Conservation (phyloP, 2,888 invertebrate genomes). For the Lasioglossum villosulum region DNA sequence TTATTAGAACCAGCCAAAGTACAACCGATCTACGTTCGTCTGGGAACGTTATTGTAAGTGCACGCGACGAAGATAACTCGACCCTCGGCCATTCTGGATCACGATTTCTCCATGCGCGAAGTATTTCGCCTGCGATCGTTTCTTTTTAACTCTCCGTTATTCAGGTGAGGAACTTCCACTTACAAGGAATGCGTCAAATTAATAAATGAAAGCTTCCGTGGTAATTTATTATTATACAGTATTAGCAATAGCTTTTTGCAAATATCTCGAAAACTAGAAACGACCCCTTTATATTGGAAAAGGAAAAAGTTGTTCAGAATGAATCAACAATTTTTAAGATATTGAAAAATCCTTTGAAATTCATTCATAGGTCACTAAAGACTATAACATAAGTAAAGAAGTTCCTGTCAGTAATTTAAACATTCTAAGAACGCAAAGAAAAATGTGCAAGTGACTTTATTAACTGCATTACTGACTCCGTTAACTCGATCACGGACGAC, state of each 20-base stretch:
- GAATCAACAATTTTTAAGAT: no score
- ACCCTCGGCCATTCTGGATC: not conserved
- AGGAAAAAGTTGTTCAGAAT: no score
- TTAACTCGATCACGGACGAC: not conserved
- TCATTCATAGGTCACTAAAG: no score
- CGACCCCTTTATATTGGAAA: no score
- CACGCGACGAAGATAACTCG: slow-evolving; percentile 24
- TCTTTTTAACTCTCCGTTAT: not conserved
- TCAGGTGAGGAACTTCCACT: not conserved
- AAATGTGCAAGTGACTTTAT: not conserved
- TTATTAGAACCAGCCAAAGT: slow-evolving; percentile 74
- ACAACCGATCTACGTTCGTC: slow-evolving; percentile 63
- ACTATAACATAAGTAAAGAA: not conserved
- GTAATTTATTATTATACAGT: no score
- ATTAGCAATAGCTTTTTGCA: no score
- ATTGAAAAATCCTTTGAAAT: no score
- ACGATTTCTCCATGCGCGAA: not conserved
- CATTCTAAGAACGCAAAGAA: not conserved
- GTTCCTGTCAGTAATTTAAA: not conserved
- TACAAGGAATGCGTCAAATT: no score
- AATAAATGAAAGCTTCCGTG: not conserved
- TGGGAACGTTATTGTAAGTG: slow-evolving; percentile 36
- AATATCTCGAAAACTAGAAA: no score
- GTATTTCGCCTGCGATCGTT: not conserved
- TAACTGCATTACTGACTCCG: not conserved